A percentile compares a stretch with the other conserved stretches of the same genome.
Evolutionary conservation across 2,888 invertebrate species (phyloP).

Genomic region (Chymomyza caudatula): DNA sequence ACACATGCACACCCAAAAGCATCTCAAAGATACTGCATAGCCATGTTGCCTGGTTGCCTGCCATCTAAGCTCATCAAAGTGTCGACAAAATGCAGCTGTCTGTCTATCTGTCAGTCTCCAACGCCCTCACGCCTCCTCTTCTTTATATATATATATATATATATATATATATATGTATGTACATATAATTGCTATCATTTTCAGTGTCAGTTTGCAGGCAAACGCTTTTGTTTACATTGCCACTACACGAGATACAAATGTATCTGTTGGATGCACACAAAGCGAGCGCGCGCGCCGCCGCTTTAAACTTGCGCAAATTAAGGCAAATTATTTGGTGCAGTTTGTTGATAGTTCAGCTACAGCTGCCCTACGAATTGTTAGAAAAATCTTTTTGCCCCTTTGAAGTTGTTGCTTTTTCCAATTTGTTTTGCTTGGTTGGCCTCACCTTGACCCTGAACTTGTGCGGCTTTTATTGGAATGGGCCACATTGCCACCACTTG

Average conservation of each 20-base stretch:
- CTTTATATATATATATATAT: neutral
- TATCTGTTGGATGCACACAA: conserved; percentile 29
- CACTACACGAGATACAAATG: conserved; percentile 30
- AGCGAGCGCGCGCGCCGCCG: neutral
- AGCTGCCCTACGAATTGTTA: conserved; percentile 18
- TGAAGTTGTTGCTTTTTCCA: neutral
- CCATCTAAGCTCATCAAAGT: conserved; percentile 55
- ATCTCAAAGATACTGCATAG: conserved; percentile 32
- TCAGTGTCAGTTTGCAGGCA: conserved; percentile 47
- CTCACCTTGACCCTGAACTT: conserved; percentile 65
- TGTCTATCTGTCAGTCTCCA: conserved; percentile 3
- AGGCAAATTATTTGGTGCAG: conserved; percentile 40
- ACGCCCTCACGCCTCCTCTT: neutral
- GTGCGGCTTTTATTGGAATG: neutral
- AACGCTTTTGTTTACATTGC: conserved; percentile 35
- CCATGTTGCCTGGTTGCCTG: conserved; percentile 23
- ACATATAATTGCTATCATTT: conserved; percentile 57
- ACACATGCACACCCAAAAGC: conserved; percentile 6
- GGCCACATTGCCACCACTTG: neutral
- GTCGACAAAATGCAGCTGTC: conserved; percentile 60
- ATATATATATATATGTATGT: no score
- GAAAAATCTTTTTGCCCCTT: neutral
- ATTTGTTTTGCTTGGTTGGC: conserved; percentile 1
- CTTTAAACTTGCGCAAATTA: conserved; percentile 10
- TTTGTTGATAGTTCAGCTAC: conserved; percentile 31